These are phyloP conservation scores for Gavia stellata DNA, from an alignment of 2,113 vertebrate genomes.

Conservation along the genomic window DNA sequence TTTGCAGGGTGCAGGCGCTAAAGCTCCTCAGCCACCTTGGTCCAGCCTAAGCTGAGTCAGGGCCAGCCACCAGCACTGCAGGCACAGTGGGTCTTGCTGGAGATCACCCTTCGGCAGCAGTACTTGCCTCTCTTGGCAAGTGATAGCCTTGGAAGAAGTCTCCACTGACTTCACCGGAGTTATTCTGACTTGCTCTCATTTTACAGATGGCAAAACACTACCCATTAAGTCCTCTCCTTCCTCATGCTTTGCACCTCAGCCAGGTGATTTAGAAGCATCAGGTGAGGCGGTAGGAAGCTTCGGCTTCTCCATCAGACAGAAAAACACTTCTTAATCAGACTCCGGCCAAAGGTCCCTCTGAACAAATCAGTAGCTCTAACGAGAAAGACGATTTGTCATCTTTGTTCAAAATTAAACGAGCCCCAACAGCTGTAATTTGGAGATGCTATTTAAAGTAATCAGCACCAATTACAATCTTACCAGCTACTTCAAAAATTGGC, in stretches of 20 bases:
- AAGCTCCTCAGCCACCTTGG: not conserved
- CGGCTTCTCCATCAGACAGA: not conserved
- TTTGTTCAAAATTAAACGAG: constrained; percentile 26
- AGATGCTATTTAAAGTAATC: not conserved
- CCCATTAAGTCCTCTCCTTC: not conserved
- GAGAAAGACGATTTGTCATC: not conserved
- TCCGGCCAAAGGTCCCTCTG: not conserved
- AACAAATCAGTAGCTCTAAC: not conserved
- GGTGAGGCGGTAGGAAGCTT: not conserved
- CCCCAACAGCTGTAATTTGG: not conserved
- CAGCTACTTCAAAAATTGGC: not conserved
- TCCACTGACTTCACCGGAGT: not conserved
- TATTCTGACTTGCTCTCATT: not conserved
- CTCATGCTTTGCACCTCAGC: not conserved
- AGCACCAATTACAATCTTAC: not conserved
- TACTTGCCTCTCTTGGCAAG: not conserved
- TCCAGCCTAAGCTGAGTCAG: not conserved
- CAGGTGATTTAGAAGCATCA: not conserved
- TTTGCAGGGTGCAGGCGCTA: not conserved
- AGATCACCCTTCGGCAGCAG: not conserved
- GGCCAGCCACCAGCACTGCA: not conserved
- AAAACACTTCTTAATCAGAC: not conserved
- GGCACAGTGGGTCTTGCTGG: not conserved
- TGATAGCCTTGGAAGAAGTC: not conserved
- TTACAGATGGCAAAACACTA: not conserved